Conservation (phyloP, 2,797 vertebrate species). For the Phataginus tricuspis region DNA sequence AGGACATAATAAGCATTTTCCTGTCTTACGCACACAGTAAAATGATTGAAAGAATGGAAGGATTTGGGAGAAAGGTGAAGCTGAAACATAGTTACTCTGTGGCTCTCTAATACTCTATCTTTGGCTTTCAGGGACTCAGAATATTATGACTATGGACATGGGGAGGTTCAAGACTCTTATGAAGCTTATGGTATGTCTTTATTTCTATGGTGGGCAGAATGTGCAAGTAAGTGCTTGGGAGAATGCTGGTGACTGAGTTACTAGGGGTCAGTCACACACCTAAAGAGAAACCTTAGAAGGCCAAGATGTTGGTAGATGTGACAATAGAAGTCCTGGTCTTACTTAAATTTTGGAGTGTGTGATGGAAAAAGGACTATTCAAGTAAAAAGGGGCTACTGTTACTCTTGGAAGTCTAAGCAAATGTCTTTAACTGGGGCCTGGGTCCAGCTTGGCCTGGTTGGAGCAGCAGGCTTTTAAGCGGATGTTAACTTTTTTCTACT, state of each 20-base stretch:
- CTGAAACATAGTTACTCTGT: background rate
- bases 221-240: slow-evolving; percentile 31
- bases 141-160: slow-evolving; percentile 99
- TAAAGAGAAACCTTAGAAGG: background rate
- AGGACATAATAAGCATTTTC: background rate
- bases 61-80: background rate
- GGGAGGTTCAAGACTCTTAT: slow-evolving; percentile 95
- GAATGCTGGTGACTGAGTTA: background rate
- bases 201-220: slow-evolving; percentile 56
- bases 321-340: background rate
- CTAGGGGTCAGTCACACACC: background rate
- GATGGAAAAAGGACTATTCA: background rate
- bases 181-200: slow-evolving; percentile 94
- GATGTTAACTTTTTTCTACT: background rate
- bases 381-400: background rate
- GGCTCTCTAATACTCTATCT: slow-evolving; percentile 41
- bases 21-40: background rate
- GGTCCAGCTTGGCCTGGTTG: background rate
- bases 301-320: background rate
- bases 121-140: slow-evolving; percentile 93
- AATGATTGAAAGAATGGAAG: background rate
- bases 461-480: background rate
- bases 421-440: background rate
- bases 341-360: background rate
- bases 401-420: background rate